Base-by-base conservation (phyloP, 2,797 vertebrate genomes). In the Acanthurus lineatus region DNA sequence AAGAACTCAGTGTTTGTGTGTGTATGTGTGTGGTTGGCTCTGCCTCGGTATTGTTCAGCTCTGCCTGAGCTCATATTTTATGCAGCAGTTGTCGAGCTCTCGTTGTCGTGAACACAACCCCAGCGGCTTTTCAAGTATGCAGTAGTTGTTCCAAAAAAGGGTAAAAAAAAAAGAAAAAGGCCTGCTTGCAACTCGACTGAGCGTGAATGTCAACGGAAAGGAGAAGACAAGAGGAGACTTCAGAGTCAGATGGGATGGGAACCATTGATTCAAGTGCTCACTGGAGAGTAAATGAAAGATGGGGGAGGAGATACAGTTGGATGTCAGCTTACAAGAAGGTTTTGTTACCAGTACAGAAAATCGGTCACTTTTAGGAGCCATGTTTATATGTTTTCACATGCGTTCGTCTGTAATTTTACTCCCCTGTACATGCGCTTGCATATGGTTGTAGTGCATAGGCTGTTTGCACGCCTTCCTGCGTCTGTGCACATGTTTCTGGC, bases 81-180 rank as follows among this genome's bases (percentile, higher is more conserved):
- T 86, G 80, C 90, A 77, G 86, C 63, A 62, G 64, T 87, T 60
- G 77, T 78, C 69, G 78, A 60, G 79, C 75, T 66, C 81, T 85
- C 54, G 17, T 77, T 44, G 84, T 76, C 82, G 84, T 78, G 69
- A 90, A 85, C 28, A 25, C 73, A 81, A 59, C 78, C 87, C 85
- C 78, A 28, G 80, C 28, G 71, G 85, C 79, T 83, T 86, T 91
- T 91, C 65, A 89, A 86, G 81, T 86, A 91, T 90, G 91, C 83
- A 80, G 84, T 8, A 57, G 72, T 82, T 71, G 81, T 77, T 91
- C 85, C 86, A 75, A 80, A 84, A 81, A 65, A 54, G 35, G 40
- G 40, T 64, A 44, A 54, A 65, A 63, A 2, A 38, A n/a, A 44
- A 35, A 25, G 9, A 38, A 66, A 63, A 67, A 35, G 42, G 48